Conservation (phyloP, 2,797 vertebrate species). For the Paedocypris micromegethes region DNA sequence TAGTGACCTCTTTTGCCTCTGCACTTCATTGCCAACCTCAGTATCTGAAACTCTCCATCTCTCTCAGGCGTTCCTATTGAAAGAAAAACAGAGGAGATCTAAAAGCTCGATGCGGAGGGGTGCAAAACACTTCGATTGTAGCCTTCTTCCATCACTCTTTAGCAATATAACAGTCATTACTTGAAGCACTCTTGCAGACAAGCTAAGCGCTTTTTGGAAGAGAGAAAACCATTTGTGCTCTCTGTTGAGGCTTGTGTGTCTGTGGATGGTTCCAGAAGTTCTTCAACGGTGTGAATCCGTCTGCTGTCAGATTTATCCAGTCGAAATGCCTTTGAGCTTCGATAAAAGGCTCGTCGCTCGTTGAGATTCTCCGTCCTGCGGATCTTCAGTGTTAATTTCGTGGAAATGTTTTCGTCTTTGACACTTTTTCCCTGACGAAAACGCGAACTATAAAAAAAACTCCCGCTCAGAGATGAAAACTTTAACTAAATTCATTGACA, state of each 20-base stretch:
- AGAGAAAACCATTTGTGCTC: constrained; percentile 55
- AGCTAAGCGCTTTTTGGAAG: constrained; percentile 53
- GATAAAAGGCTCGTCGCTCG: constrained; percentile 36
- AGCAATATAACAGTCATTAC: constrained; percentile 50
- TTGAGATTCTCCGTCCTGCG: neutral
- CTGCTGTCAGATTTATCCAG: constrained; percentile 48
- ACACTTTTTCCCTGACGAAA: too few species aligned
- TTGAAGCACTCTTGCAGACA: constrained; percentile 46
- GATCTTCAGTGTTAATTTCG: constrained; percentile 17
- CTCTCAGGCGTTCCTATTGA: constrained; percentile 28
- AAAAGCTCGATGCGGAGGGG: constrained; percentile 45
- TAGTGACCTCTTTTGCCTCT: constrained; percentile 36
- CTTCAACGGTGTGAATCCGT: constrained; percentile 48
- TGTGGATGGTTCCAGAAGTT: constrained; percentile 50
- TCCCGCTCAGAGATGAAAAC: too few species aligned
- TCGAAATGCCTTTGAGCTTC: constrained; percentile 34
- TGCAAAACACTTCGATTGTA: constrained; percentile 45
- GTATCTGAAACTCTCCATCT: constrained; percentile 39
- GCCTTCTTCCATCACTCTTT: constrained; percentile 50
- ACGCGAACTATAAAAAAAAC: too few species aligned
- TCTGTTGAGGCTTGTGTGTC: constrained; percentile 50
- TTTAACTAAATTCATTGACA: too few species aligned
- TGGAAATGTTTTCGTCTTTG: neutral
- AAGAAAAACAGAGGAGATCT: constrained; percentile 15
- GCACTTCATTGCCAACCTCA: constrained; percentile 41